Base-by-base conservation (phyloP, 2,888 invertebrate species). In the Druceiella hillmani region DNA sequence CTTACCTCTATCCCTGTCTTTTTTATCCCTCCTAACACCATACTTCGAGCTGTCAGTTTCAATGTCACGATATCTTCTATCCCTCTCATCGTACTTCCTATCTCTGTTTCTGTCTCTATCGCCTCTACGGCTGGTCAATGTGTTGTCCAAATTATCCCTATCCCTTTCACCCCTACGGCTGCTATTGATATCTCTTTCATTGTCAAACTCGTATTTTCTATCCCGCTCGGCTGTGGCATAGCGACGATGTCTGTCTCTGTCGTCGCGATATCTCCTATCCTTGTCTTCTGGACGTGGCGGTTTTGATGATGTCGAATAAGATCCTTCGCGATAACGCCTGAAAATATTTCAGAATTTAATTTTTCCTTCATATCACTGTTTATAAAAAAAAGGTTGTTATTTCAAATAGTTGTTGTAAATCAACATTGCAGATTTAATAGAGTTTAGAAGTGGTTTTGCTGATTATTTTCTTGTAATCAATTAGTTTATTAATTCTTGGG, bases 281-380 rank as follows among this genome's bases (percentile, higher is more conserved):
- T 59, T 59, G 43, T 59, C 66, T 20, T 68, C 66, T 6, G 63
- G 61, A 11, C 66, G 61, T 15, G 67, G 69, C 16, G 70, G 68
- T 47, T 65, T 66, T 15, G 62, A 58, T n/a, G 62, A 59, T 28
- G 64, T 53, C n/a, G n/a, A n/a, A 55, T 68, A 64, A 20, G 70
- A 68, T 10, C 74, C 71, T 50, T 75, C 76, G 25, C 75, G 61
- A 54, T 70, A 68, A 11, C 67, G 62, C 45, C 74, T 70, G 52
- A 2, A 39, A 37, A 31, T 29, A 27, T 9, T 9, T 9, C 7
- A 5, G n/a, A 36, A 28, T 11, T 34, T 26, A 16, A 10, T 17
- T 36, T 15, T 6, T 20, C 22, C 22, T 20, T 20, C 22, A n/a
- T 20, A 7, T 7, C 22, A 20, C 22, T 20, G 6, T 20, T 20